These are phyloP conservation scores for Micrasema minimum DNA, from an alignment of 1,140 invertebrate species.

Conservation along the genomic window DNA sequence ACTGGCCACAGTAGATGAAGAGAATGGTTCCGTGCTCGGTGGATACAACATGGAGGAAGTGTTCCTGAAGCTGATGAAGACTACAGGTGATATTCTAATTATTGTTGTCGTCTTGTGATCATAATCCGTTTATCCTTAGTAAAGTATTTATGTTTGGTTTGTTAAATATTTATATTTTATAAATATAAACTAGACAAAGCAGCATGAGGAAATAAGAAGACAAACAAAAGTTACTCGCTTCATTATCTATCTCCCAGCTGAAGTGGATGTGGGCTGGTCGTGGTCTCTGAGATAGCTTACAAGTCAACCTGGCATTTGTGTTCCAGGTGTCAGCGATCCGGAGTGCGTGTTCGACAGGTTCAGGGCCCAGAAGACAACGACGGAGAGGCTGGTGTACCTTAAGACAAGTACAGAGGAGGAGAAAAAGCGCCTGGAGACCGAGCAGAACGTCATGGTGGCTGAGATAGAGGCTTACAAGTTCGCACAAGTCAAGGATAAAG, in stretches of 20 bases:
- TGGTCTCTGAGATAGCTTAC: too few species aligned
- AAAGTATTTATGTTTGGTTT: too few species aligned
- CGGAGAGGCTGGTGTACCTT: conserved; percentile 74
- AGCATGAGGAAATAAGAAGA: too few species aligned
- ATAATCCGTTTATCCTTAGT: too few species aligned
- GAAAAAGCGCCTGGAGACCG: conserved; percentile 75
- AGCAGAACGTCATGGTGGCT: conserved; percentile 72
- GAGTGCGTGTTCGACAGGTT: conserved; percentile 80
- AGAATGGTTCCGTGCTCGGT: conserved; percentile 58
- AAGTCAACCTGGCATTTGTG: too few species aligned
- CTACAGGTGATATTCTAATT: conserved; percentile 72
- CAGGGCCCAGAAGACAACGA: conserved; percentile 76
- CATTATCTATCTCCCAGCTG: too few species aligned
- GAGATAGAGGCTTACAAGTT: conserved; percentile 82
- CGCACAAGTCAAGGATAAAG: conserved; percentile 80
- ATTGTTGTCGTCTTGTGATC: too few species aligned
- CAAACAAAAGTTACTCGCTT: too few species aligned
- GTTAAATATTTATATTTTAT: too few species aligned
- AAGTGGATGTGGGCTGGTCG: too few species aligned
- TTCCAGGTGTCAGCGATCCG: conserved; percentile 73
- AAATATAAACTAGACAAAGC: too few species aligned
- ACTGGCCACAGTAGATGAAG: conserved; percentile 64
- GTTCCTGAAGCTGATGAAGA: conserved; percentile 78
- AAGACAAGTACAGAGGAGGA: conserved; percentile 76
- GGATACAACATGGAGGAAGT: conserved; percentile 71